Evolutionary conservation across 2,113 vertebrate genomes (phyloP), one percentile per base, ranked within the genome.

Genomic region (Ammospiza caudacuta): DNA sequence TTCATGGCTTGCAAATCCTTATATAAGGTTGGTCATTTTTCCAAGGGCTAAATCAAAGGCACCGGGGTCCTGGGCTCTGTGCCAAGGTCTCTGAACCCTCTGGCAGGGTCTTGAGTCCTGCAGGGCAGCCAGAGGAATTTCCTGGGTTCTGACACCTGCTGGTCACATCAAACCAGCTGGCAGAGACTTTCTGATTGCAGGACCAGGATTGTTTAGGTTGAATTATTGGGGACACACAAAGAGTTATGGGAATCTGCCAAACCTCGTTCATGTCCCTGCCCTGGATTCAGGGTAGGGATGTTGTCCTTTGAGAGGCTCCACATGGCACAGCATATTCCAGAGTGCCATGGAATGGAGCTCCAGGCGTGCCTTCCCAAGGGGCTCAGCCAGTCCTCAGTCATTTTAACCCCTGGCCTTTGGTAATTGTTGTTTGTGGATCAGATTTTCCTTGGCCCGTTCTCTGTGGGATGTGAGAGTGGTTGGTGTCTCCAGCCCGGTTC

Each of bases 181-280:
- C 37, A 75, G 52, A 46, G 39, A 28, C 57, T 59, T 54, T 17
- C 28, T 25, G 23, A 0, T 1, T 37, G 59, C 44, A 62, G 83
- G 24, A 6, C 15, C 20, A 2, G 43, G 33, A 41, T 18, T 1
- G 67, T 18, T 43, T 4, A 2, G 6, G 35, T 35, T 29, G 0
- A 51, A 35, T 18, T 22, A 0, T 1, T 12, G 13, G 69, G 39
- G 72, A 4, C 33, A 4, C 33, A 6, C 6, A 1, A 11, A 41
- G 57, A 55, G 19, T 21, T 23, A 0, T 0, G 46, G 37, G 83
- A 49, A 37, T 63, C 22, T 73, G 46, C 63, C 80, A 39, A 55
- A 11, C 1, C 33, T 12, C 28, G 9, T 2, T 24, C 4, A 0
- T 2, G 0, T 29, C 44, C 6, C 20, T 51, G 55, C 37, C 67